A percentile compares a stretch with the other conserved stretches of the same genome.
Conservation (phyloP, 2,888 invertebrate species). For the Phyllotreta striolata region DNA sequence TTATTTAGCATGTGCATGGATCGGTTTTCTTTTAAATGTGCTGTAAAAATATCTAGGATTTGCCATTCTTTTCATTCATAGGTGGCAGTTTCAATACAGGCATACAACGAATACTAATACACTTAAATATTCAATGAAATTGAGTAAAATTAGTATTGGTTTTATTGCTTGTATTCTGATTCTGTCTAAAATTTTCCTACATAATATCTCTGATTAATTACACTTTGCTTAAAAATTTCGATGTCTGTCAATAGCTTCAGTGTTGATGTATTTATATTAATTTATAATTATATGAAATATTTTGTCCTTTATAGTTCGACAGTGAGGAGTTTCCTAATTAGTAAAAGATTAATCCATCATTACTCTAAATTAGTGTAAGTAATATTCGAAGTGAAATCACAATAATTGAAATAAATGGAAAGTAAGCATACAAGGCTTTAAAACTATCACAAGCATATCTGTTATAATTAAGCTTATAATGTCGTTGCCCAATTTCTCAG, state of each 20-base stretch:
- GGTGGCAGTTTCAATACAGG: not conserved
- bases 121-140: not conserved
- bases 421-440: conserved; percentile 1
- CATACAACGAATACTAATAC: not conserved
- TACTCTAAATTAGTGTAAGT: conserved; percentile 14
- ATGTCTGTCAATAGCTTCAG: conserved; percentile 12
- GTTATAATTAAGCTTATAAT: conserved; percentile 18
- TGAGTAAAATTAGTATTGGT: no score
- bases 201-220: not conserved
- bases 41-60: conserved; percentile 31
- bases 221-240: conserved; percentile 12
- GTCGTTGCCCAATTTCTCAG: conserved; percentile 1
- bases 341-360: conserved; percentile 13
- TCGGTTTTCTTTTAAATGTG: conserved; percentile 37
- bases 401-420: conserved; percentile 2
- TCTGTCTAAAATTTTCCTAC: no score
- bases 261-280: conserved; percentile 4
- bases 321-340: conserved; percentile 12
- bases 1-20: conserved; percentile 46
- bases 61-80: conserved; percentile 30
- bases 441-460: not conserved
- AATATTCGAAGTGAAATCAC: conserved; percentile 2
- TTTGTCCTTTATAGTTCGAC: conserved; percentile 21
- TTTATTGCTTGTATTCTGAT: no score
- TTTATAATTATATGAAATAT: conserved; percentile 6